Conservation (phyloP, 2,888 invertebrate genomes). For the Caenorhabditis auriculariae region DNA sequence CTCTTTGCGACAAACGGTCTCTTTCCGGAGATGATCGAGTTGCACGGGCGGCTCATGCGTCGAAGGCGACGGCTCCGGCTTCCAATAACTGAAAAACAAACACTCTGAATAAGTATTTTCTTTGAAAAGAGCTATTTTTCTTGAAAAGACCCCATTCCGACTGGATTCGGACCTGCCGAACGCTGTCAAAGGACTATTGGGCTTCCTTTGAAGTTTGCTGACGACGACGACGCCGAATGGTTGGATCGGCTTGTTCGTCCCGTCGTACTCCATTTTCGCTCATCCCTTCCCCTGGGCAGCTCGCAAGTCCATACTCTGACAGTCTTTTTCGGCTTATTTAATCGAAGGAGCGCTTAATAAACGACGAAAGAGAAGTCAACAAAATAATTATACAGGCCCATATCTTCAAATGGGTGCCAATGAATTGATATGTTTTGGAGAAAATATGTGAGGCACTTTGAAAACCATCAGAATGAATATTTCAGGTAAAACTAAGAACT, state of each 20-base stretch:
- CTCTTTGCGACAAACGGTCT: constrained; percentile 12
- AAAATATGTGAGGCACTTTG: too few species aligned
- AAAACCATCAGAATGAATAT: too few species aligned
- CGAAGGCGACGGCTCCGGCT: constrained; percentile 35
- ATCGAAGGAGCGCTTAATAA: too few species aligned
- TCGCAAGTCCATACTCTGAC: too few species aligned
- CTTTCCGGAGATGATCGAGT: constrained; percentile 12
- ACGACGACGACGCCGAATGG: constrained; percentile 40
- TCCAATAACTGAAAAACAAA: constrained; percentile 49
- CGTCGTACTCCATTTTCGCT: too few species aligned
- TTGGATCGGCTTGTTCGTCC: constrained; percentile 18
- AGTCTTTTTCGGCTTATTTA: too few species aligned
- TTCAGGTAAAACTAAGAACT: too few species aligned
- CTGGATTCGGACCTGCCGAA: constrained; percentile 31
- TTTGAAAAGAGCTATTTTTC: neutral
- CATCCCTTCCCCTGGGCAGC: too few species aligned
- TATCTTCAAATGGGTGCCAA: too few species aligned
- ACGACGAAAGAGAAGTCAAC: too few species aligned
- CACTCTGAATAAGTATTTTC: neutral
- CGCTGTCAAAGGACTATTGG: constrained; percentile 22
- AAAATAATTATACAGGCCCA: too few species aligned
- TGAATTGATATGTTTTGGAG: too few species aligned
- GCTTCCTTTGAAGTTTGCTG: constrained; percentile 19
- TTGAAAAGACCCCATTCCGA: neutral
- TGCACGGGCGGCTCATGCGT: constrained; percentile 10